phyloP scores from a whole-genome alignment of 1,140 invertebrate genomes.

The Pseudomyrmex concolor region DNA sequence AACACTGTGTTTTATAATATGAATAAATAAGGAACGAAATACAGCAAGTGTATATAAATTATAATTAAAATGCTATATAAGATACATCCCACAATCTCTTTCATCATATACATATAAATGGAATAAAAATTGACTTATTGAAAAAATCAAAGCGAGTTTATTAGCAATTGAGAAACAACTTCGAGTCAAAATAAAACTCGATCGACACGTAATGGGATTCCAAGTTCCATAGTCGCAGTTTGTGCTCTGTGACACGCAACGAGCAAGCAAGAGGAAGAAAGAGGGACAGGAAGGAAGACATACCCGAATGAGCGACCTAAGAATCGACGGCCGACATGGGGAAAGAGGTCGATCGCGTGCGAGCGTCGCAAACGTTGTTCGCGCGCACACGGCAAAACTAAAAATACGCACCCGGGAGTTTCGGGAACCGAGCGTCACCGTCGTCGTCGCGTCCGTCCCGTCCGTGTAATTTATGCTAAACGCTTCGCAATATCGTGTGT shows the following conservation, averaged over 20 bases:
- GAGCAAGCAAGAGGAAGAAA: background rate
- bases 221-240: constrained; percentile 1
- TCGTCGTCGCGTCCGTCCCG: constrained; percentile 1
- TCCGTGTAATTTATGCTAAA: constrained; percentile 21
- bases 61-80: too few species aligned
- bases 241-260: background rate
- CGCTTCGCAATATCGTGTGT: background rate
- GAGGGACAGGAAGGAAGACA: background rate
- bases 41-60: too few species aligned
- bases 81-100: too few species aligned
- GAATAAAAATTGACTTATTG: background rate
- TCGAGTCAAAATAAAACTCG: constrained; percentile 9
- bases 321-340: constrained; percentile 16
- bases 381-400: constrained; percentile 33
- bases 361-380: constrained; percentile 8
- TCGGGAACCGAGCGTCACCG: constrained; percentile 39
- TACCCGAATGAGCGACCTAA: background rate
- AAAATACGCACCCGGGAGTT: constrained; percentile 41
- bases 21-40: too few species aligned
- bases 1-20: background rate
- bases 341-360: constrained; percentile 54
- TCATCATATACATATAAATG: too few species aligned
- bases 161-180: background rate
- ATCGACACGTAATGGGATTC: background rate
- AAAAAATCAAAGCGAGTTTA: background rate